Base-by-base conservation (phyloP, 2,113 vertebrate genomes). In the Elanoides forficatus region DNA sequence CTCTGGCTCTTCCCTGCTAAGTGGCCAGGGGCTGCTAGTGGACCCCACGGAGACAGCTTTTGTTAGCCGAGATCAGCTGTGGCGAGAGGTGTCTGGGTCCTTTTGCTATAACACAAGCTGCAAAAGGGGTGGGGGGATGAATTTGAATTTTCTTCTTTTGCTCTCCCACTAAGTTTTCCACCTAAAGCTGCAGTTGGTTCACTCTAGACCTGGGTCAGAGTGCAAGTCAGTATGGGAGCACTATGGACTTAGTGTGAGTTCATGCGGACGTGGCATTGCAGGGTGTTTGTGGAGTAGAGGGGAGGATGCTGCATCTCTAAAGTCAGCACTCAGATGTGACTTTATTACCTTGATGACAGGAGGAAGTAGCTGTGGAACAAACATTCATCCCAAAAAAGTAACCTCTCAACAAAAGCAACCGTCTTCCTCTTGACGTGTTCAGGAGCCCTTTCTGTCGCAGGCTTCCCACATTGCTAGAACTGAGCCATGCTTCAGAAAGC, bases 401-500 rank as follows among this genome's bases (percentile, higher is more conserved):
- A 63, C 43, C 56, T 85, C 47, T 71, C 22, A 38, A 53, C 18
- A 66, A 59, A 74, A 52, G 73, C 47, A 87, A 38, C n/a, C 0
- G 0, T 59, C 30, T 52, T 25, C 53, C 29, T 82, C 45, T 40
- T 59, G 12, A 21, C 7, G 5, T 19, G 73, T n/a, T 92, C 34
- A 47, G 29, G 52, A 93, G 36, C 59, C 45, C 26, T 18, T 29
- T 34, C 43, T 2, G 3, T n/a, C 0, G 0, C 19, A 60, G 48
- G 18, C 38, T 71, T 93, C 66, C 43, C 30, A 15, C 15, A 60
- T 79, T 11, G 11, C 26, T 78, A 6, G 12, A 66, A 32, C 11
- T 21, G 59, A 82, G 59, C n/a, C 12, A 8, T 36, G 71, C 58
- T 42, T 50, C 50, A 55, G 48, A 67, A 76, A 72, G 58, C 34